A percentile compares a stretch with the other conserved stretches of the same genome.
Conservation (phyloP, 1,140 invertebrate species). For the Oscheius sp. region DNA sequence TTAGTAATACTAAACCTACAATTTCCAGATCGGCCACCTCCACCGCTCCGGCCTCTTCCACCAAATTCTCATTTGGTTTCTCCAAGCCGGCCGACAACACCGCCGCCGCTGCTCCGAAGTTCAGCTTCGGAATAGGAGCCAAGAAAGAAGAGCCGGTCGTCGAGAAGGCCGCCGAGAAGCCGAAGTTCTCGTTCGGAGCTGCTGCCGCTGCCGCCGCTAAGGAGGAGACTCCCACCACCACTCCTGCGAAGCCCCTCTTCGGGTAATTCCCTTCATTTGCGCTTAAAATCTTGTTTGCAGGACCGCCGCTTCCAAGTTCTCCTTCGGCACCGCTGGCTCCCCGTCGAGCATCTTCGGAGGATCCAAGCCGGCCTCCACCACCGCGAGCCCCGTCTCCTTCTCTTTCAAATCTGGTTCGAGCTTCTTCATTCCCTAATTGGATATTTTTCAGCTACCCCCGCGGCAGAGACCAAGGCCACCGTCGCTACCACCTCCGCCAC, state of each 20-base stretch:
- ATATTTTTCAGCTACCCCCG: no score
- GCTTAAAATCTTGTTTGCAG: no score
- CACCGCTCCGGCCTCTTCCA: neutral
- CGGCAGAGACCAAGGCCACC: neutral
- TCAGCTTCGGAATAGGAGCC: neutral
- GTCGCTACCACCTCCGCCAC: no score
- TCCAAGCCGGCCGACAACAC: neutral
- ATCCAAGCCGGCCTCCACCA: neutral
- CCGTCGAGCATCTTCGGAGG: neutral
- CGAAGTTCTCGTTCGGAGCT: neutral
- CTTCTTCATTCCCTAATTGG: no score
- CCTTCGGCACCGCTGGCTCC: neutral
- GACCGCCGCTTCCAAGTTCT: neutral
- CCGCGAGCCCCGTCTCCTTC: neutral
- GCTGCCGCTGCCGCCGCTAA: neutral
- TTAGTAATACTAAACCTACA: no score
- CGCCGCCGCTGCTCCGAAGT: neutral
- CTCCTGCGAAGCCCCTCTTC: neutral
- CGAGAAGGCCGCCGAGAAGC: neutral
- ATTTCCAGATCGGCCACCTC: no score
- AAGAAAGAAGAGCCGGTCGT: neutral
- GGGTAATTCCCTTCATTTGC: neutral
- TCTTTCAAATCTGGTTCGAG: no score
- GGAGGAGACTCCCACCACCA: neutral
- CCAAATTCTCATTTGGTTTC: neutral